Evolutionary conservation across 1,140 invertebrate species (phyloP).

Genomic region (Diuraphis noxia): DNA sequence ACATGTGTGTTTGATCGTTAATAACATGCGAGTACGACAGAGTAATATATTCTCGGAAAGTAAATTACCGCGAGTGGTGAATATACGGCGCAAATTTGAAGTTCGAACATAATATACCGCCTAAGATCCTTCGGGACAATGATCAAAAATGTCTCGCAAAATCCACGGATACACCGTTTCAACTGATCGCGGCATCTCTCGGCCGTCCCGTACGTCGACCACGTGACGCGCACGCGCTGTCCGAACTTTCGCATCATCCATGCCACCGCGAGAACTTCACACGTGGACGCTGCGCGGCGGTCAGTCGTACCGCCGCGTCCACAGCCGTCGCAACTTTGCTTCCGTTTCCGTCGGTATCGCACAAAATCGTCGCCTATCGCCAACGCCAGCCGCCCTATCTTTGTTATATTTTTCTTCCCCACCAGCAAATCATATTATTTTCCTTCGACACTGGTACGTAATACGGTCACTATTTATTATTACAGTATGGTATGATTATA

Average conservation of each 20-base stretch:
- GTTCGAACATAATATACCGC: no score
- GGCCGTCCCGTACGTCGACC: background rate
- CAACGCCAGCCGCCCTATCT: no score
- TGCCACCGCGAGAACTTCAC: background rate
- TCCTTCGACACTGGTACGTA: background rate
- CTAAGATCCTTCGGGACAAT: no score
- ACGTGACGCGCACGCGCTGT: background rate
- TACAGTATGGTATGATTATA: no score
- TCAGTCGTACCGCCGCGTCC: background rate
- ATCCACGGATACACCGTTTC: no score
- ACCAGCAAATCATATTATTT: background rate
- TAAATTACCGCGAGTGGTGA: no score
- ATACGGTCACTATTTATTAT: background rate
- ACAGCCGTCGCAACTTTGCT: background rate
- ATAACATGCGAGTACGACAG: no score
- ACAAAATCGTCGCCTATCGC: background rate
- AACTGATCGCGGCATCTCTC: background rate
- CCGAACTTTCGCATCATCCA: background rate
- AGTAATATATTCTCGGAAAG: no score
- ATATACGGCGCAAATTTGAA: no score
- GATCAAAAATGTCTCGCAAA: no score
- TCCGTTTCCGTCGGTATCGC: background rate
- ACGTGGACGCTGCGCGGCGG: background rate
- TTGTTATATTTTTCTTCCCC: background rate
- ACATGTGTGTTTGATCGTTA: no score